phyloP scores from a whole-genome alignment of 2,888 invertebrate genomes.

The Salticus scenicus region DNA sequence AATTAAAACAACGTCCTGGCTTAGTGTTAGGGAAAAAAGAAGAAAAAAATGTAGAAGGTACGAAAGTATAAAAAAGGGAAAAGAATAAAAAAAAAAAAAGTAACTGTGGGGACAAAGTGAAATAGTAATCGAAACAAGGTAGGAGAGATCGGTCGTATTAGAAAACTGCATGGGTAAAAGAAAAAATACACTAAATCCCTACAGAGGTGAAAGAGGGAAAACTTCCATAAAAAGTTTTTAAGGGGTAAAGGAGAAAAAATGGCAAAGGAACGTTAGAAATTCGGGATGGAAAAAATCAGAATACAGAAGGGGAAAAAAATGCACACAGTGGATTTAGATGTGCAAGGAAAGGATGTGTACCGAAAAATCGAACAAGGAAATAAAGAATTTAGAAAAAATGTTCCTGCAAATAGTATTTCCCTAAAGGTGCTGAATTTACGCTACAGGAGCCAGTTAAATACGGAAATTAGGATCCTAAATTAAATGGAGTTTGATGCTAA shows the following conservation, averaged over 20 bases:
- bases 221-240: slow-evolving; percentile 19
- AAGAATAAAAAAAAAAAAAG: slow-evolving; percentile 42
- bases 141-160: slow-evolving; percentile 62
- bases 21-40: slow-evolving; percentile 30
- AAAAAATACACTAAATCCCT: slow-evolving; percentile 55
- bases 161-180: slow-evolving; percentile 27
- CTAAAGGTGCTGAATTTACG: slow-evolving; percentile 46
- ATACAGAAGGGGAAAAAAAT: slow-evolving; percentile 22
- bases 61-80: slow-evolving; percentile 9
- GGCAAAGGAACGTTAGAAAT: slow-evolving; percentile 13
- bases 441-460: slow-evolving; percentile 58
- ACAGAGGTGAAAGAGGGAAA: slow-evolving; percentile 42
- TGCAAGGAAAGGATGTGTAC: slow-evolving; percentile 45
- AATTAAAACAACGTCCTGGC: slow-evolving; percentile 68
- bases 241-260: background rate
- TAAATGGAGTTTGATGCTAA: slow-evolving; percentile 63
- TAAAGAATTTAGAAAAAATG: slow-evolving; percentile 23
- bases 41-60: slow-evolving; percentile 13
- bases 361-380: slow-evolving; percentile 63
- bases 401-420: slow-evolving; percentile 36
- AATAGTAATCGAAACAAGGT: slow-evolving; percentile 69
- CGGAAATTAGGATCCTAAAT: slow-evolving; percentile 67
- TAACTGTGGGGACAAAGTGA: slow-evolving; percentile 50
- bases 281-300: slow-evolving; percentile 26
- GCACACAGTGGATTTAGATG: slow-evolving; percentile 55